A percentile compares a stretch with the other conserved stretches of the same genome.
These are phyloP conservation scores for Stenichneumon culpator DNA, from an alignment of 2,888 invertebrate genomes.

Conservation along the genomic window DNA sequence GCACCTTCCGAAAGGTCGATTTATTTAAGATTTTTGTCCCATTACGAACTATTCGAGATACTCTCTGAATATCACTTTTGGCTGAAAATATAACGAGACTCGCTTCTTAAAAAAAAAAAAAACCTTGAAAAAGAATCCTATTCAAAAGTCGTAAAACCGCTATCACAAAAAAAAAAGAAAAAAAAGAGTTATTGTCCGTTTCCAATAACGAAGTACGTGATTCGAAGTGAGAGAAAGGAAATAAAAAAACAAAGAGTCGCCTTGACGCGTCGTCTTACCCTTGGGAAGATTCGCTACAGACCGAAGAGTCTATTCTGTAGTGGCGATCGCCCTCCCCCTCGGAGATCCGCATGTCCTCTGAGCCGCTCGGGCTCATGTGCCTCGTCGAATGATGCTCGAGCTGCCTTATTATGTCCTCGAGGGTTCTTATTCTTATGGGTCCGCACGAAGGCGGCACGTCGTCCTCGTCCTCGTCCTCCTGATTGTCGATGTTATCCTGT, in stretches of 20 bases:
- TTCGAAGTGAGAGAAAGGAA: slow-evolving; percentile 4
- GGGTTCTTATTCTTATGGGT: slow-evolving; percentile 95
- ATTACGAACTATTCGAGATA: no score
- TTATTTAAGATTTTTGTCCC: no score
- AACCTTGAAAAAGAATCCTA: no score
- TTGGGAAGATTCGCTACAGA: slow-evolving; percentile 91
- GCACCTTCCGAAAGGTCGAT: no score
- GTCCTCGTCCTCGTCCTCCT: slow-evolving; percentile 90
- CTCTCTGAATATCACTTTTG: no score
- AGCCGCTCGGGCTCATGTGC: slow-evolving; percentile 96
- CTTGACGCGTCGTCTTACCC: slow-evolving; percentile 86
- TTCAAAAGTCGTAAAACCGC: background rate
- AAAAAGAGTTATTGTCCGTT: background rate
- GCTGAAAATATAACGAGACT: no score
- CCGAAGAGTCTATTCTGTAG: slow-evolving; percentile 92
- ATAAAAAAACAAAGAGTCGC: slow-evolving; percentile 8
- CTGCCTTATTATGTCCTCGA: slow-evolving; percentile 96
- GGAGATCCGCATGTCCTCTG: slow-evolving; percentile 95
- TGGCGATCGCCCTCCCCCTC: slow-evolving; percentile 96
- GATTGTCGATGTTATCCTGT: slow-evolving; percentile 84
- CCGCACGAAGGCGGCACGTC: slow-evolving; percentile 92
- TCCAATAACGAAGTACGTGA: slow-evolving; percentile 8
- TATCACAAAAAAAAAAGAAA: slow-evolving; percentile 3
- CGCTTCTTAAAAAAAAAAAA: no score
- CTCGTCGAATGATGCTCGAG: slow-evolving; percentile 94